These are phyloP conservation scores for Cephalopholis sonnerati DNA, from an alignment of 2,113 vertebrate genomes.

Conservation along the genomic window DNA sequence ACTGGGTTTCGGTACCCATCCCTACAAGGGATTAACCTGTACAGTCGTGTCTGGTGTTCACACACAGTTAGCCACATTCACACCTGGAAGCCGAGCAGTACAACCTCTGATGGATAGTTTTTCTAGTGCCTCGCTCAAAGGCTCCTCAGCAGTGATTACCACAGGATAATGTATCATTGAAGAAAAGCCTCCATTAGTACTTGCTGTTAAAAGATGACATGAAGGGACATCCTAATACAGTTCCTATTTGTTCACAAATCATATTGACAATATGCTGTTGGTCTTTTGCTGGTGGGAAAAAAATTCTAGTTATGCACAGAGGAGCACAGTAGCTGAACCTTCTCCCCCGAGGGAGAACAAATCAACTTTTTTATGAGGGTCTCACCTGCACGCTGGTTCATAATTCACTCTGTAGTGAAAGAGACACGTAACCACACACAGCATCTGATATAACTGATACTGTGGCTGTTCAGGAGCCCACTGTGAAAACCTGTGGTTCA, in stretches of 20 bases:
- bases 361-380: conserved; percentile 17
- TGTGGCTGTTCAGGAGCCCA: neutral
- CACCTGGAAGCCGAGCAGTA: conserved; percentile 23
- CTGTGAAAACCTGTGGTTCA: neutral
- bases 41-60: conserved; percentile 21
- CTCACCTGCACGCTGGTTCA: conserved; percentile 17
- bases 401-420: conserved; percentile 36
- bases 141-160: neutral
- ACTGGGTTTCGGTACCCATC: too few relatives aligned
- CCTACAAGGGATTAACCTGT: neutral
- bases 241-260: conserved; percentile 7
- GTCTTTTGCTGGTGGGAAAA: conserved; percentile 17
- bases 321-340: neutral
- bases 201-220: neutral
- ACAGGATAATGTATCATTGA: neutral
- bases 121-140: conserved; percentile 20
- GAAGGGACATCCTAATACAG: neutral
- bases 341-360: conserved; percentile 37
- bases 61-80: conserved; percentile 8
- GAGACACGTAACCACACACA: neutral
- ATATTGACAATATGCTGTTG: neutral
- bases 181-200: neutral
- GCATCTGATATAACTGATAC: neutral
- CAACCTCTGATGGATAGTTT: conserved; percentile 25
- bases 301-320: conserved; percentile 45